Conservation (phyloP, 1,140 invertebrate genomes). For the Drosophila serrata region DNA sequence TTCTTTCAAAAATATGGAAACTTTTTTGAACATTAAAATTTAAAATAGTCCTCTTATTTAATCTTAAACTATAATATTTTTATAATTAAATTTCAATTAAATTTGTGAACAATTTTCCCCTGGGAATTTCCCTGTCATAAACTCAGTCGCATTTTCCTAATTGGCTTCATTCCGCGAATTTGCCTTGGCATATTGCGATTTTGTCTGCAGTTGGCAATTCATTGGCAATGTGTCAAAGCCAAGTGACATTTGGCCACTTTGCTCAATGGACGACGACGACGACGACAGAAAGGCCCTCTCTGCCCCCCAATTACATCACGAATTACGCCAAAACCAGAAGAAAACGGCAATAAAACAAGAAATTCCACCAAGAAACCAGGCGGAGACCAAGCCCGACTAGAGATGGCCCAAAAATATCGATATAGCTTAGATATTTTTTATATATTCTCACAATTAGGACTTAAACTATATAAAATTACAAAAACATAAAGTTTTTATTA, state of each 20-base stretch:
- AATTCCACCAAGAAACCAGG: conserved; percentile 23
- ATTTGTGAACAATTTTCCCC: background rate
- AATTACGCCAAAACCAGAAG: conserved; percentile 14
- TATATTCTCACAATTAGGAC: background rate
- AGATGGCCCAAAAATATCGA: background rate
- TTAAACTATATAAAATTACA: background rate
- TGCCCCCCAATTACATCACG: conserved; percentile 23
- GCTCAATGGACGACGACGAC: conserved; percentile 20
- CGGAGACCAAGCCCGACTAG: background rate
- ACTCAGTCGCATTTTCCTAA: conserved; percentile 1
- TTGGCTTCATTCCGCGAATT: conserved; percentile 10
- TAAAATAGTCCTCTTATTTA: background rate
- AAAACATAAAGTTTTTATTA: too few species aligned
- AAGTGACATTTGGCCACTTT: conserved; percentile 42
- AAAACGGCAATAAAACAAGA: conserved; percentile 16
- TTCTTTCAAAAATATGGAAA: too few species aligned
- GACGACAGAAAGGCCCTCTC: background rate
- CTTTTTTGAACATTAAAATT: too few species aligned
- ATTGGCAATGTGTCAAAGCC: conserved; percentile 45
- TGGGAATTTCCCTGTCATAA: background rate
- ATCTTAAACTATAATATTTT: background rate
- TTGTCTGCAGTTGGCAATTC: conserved; percentile 29
- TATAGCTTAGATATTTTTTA: background rate
- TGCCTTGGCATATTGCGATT: conserved; percentile 38
- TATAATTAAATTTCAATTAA: background rate